Conservation (phyloP, 2,113 vertebrate species). For the Cervus canadensis region DNA sequence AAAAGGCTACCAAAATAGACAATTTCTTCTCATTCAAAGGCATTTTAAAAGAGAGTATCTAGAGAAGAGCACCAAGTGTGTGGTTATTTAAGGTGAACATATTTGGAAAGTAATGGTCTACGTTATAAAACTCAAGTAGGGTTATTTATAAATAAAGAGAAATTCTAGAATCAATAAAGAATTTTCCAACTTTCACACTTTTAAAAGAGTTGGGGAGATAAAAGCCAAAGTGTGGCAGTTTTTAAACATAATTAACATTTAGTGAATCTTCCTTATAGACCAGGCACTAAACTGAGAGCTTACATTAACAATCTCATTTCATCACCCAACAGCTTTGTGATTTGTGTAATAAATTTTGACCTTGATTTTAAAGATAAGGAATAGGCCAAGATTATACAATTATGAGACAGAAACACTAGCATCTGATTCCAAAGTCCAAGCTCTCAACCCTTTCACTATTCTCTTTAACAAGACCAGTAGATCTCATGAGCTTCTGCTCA, state of each 20-base stretch:
- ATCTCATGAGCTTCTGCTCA: background rate
- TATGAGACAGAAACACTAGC: background rate
- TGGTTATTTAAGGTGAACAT: background rate
- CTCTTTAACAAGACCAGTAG: background rate
- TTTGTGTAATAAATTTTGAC: background rate
- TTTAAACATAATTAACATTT: background rate
- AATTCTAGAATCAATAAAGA: constrained; percentile 3
- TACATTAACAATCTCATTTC: background rate
- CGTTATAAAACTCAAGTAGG: background rate
- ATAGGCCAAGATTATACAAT: background rate
- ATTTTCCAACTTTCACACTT: background rate
- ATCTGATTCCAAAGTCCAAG: background rate
- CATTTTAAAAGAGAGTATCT: background rate
- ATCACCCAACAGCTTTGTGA: background rate
- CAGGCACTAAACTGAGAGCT: background rate
- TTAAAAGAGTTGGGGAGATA: background rate
- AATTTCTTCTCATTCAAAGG: background rate
- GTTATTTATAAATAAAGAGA: background rate
- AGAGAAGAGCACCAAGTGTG: background rate
- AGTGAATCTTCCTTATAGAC: background rate
- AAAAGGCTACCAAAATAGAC: background rate
- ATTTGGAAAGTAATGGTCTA: background rate
- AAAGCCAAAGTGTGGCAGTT: background rate
- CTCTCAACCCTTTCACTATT: background rate
- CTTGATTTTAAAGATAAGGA: background rate